Evolutionary conservation across 2,888 invertebrate species (phyloP).

Genomic region (Halictus quadricinctus): DNA sequence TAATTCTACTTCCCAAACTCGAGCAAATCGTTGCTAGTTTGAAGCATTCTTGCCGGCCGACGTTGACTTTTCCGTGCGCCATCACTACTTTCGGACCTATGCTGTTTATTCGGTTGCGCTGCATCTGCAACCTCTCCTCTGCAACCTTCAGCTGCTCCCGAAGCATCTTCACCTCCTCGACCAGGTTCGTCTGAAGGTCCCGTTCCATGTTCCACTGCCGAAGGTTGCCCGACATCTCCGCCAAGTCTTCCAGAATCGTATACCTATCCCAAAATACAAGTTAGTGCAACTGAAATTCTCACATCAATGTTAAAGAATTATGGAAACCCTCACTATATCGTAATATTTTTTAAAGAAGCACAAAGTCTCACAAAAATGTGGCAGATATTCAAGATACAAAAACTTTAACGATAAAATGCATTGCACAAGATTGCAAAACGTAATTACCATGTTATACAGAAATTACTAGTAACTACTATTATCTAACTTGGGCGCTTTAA

Average conservation of each 20-base stretch:
- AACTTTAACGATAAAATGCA: not conserved
- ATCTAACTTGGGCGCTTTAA: not conserved
- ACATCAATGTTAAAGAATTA: not conserved
- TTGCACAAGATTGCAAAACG: not conserved
- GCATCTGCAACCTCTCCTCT: slow-evolving; percentile 74
- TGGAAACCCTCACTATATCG: not conserved
- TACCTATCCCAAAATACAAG: slow-evolving; percentile 68
- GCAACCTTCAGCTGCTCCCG: slow-evolving; percentile 74
- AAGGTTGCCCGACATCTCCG: slow-evolving; percentile 77
- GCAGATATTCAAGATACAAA: not conserved
- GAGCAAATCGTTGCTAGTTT: slow-evolving; percentile 77
- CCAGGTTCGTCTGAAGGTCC: slow-evolving; percentile 73
- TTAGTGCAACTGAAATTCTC: not conserved
- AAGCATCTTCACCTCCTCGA: slow-evolving; percentile 75
- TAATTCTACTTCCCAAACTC: slow-evolving; percentile 74
- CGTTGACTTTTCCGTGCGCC: slow-evolving; percentile 75
- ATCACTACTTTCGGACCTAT: slow-evolving; percentile 74
- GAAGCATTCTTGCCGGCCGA: slow-evolving; percentile 76
- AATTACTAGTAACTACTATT: not conserved
- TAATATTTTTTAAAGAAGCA: not conserved
- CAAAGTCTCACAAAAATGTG: not conserved
- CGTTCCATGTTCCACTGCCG: slow-evolving; percentile 79
- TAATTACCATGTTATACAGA: not conserved
- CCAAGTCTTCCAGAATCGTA: slow-evolving; percentile 78
- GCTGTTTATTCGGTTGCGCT: slow-evolving; percentile 73